Conservation (phyloP, 2,113 vertebrate species). For the Nothoprocta pentlandii region DNA sequence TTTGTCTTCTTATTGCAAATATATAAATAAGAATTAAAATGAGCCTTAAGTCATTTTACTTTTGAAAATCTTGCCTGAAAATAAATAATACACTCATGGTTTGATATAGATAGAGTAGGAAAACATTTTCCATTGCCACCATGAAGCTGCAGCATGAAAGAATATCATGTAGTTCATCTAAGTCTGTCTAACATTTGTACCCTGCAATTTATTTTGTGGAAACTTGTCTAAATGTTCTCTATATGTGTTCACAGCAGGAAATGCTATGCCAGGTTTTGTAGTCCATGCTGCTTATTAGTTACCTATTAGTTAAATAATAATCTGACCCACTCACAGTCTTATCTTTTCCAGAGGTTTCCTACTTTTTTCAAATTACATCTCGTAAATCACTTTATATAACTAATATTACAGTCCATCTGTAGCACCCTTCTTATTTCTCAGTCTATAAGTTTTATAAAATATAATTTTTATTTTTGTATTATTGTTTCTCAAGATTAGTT, state of each 20-base stretch:
- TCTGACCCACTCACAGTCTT: background rate
- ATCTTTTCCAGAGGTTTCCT: background rate
- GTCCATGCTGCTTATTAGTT: background rate
- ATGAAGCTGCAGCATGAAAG: background rate
- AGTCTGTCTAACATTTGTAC: background rate
- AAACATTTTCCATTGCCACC: background rate
- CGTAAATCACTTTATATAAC: background rate
- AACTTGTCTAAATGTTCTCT: background rate
- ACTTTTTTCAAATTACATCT: background rate
- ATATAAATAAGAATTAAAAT: too few relatives aligned
- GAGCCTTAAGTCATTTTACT: background rate
- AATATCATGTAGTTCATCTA: background rate
- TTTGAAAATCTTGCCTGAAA: background rate
- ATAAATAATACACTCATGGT: background rate
- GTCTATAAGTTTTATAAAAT: background rate
- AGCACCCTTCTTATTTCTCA: background rate
- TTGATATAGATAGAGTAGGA: background rate
- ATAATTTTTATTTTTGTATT: background rate
- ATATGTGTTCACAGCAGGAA: background rate
- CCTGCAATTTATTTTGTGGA: background rate
- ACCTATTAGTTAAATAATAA: background rate
- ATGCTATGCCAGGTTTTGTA: background rate
- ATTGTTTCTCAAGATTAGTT: background rate
- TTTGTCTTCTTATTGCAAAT: background rate
- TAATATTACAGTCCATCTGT: background rate